These are phyloP conservation scores for Abrostola tripartita DNA, from an alignment of 2,888 invertebrate species.

Conservation along the genomic window DNA sequence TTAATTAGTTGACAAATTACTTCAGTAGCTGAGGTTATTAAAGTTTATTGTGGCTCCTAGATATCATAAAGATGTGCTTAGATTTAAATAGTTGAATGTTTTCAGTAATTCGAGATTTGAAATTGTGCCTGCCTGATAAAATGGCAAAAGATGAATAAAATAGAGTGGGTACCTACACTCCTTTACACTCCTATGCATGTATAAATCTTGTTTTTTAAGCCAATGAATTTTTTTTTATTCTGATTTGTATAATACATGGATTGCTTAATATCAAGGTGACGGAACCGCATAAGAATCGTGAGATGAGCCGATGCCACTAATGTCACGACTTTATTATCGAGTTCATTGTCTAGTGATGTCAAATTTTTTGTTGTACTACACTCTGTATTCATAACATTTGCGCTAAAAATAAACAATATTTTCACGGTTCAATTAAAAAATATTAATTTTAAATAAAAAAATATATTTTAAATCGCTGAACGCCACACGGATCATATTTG, in stretches of 20 bases:
- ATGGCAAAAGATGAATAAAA: too few species aligned
- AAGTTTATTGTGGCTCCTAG: too few species aligned
- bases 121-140: too few species aligned
- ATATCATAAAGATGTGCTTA: too few species aligned
- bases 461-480: too few species aligned
- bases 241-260: constrained; percentile 58
- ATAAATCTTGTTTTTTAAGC: not conserved
- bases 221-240: constrained; percentile 7
- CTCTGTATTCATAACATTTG: not conserved
- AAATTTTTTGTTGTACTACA: constrained; percentile 12
- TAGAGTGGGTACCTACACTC: too few species aligned
- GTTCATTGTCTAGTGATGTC: constrained; percentile 18
- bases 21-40: too few species aligned
- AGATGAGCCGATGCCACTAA: constrained; percentile 26
- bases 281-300: constrained; percentile 59
- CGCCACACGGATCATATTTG: too few species aligned
- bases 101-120: constrained; percentile 5
- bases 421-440: too few species aligned
- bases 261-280: constrained; percentile 55
- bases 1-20: not conserved
- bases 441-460: too few species aligned
- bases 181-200: too few species aligned
- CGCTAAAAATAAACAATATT: too few species aligned
- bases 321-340: constrained; percentile 36
- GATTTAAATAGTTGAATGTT: not conserved